Conservation (phyloP, 2,113 vertebrate genomes). For the Callocephalon fimbriatum region DNA sequence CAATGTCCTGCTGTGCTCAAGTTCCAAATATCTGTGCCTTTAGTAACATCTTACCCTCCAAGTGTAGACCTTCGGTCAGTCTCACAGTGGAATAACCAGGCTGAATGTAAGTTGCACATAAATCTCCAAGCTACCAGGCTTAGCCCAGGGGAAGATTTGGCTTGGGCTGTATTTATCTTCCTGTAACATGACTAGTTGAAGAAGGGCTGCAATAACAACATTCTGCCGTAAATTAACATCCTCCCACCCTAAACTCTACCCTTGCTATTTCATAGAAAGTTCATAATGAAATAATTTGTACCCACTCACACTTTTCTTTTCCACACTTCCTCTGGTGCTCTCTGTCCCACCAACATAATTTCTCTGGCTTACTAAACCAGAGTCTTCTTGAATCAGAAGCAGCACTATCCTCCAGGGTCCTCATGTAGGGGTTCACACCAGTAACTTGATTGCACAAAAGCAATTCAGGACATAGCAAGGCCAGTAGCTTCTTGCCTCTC, state of each 20-base stretch:
- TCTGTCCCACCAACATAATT: neutral
- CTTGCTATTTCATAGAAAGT: constrained; percentile 1
- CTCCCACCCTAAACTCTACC: neutral
- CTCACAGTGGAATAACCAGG: neutral
- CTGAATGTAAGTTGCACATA: constrained; percentile 30
- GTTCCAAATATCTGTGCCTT: neutral
- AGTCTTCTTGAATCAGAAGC: neutral
- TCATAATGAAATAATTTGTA: constrained; percentile 3
- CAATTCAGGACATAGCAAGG: neutral
- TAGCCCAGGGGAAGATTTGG: constrained; percentile 7
- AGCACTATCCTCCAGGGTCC: neutral
- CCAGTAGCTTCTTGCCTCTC: neutral
- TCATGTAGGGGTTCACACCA: neutral
- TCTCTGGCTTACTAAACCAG: neutral
- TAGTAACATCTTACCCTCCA: constrained; percentile 43
- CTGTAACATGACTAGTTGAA: constrained; percentile 37
- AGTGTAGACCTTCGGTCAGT: constrained; percentile 27
- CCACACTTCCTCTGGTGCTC: neutral
- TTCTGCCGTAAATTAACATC: constrained; percentile 8
- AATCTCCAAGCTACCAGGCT: constrained; percentile 13
- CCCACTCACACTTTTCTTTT: neutral
- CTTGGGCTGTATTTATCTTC: constrained; percentile 46
- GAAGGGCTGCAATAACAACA: constrained; percentile 42
- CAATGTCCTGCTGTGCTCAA: neutral
- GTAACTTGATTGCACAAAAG: neutral